These are phyloP conservation scores for Aphelinus atriplicis DNA, from an alignment of 1,140 invertebrate genomes.

Conservation along the genomic window DNA sequence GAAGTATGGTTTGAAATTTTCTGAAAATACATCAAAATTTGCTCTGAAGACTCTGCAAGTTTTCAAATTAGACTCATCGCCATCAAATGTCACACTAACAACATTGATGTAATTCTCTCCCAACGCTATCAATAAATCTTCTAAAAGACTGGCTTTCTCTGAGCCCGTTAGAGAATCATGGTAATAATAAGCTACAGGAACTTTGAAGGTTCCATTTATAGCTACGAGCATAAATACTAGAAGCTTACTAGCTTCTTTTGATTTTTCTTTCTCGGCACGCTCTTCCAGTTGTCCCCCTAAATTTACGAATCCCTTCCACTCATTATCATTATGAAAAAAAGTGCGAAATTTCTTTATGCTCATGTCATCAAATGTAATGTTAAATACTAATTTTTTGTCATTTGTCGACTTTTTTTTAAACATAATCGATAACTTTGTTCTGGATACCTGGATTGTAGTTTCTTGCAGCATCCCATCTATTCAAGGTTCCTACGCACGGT, in stretches of 20 bases:
- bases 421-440: conserved; percentile 15
- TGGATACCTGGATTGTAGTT: conserved; percentile 27
- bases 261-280: neutral
- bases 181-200: conserved; percentile 19
- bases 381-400: conserved; percentile 25
- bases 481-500: conserved; percentile 25
- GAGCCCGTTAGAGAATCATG: conserved; percentile 24
- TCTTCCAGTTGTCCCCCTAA: conserved; percentile 30
- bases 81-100: conserved; percentile 36
- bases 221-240: conserved; percentile 23
- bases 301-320: conserved; percentile 33
- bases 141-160: conserved; percentile 33
- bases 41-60: conserved; percentile 33
- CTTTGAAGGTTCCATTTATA: conserved; percentile 13
- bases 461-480: conserved; percentile 11
- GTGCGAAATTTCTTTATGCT: conserved; percentile 21
- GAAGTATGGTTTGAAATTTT: conserved; percentile 39
- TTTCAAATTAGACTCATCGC: conserved; percentile 19
- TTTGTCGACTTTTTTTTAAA: conserved; percentile 9
- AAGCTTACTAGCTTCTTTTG: neutral
- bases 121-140: conserved; percentile 36
- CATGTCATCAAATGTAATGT: conserved; percentile 36
- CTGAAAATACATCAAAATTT: conserved; percentile 29
- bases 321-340: conserved; percentile 17
- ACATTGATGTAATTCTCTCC: conserved; percentile 30